Conservation (phyloP, 2,888 invertebrate genomes). For the Drosophila rellima region DNA sequence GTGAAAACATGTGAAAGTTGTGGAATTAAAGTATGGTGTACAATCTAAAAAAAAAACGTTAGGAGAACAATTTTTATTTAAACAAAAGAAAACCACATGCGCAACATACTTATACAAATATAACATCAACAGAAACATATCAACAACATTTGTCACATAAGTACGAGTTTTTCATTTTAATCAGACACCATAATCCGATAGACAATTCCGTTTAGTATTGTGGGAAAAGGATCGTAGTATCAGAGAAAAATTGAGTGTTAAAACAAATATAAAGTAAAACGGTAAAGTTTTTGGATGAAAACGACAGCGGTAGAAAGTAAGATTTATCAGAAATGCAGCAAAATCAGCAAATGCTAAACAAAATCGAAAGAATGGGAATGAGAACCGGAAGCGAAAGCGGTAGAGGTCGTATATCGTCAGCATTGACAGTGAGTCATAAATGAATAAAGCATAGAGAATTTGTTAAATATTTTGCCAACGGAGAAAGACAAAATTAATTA, state of each 20-base stretch:
- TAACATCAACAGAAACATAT: constrained; percentile 75
- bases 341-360: constrained; percentile 29
- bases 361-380: constrained; percentile 38
- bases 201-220: constrained; percentile 30
- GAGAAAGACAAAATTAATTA: constrained; percentile 53
- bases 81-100: constrained; percentile 36
- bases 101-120: constrained; percentile 50
- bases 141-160: constrained; percentile 65
- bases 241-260: constrained; percentile 24
- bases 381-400: constrained; percentile 34
- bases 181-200: constrained; percentile 10
- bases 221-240: constrained; percentile 18
- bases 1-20: constrained; percentile 7
- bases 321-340: constrained; percentile 39
- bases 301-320: constrained; percentile 45
- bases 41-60: constrained; percentile 9
- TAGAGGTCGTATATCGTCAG: constrained; percentile 19
- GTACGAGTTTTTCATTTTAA: constrained; percentile 48
- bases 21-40: constrained; percentile 14
- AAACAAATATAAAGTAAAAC: constrained; percentile 11
- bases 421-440: constrained; percentile 45
- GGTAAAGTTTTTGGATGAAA: constrained; percentile 21
- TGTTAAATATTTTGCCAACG: constrained; percentile 67
- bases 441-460: constrained; percentile 57
- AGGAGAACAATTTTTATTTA: constrained; percentile 41